Evolutionary conservation across 64 coral and sea anemone species (phyloP).

Genomic region (Dendrophyllia cribrosa): DNA sequence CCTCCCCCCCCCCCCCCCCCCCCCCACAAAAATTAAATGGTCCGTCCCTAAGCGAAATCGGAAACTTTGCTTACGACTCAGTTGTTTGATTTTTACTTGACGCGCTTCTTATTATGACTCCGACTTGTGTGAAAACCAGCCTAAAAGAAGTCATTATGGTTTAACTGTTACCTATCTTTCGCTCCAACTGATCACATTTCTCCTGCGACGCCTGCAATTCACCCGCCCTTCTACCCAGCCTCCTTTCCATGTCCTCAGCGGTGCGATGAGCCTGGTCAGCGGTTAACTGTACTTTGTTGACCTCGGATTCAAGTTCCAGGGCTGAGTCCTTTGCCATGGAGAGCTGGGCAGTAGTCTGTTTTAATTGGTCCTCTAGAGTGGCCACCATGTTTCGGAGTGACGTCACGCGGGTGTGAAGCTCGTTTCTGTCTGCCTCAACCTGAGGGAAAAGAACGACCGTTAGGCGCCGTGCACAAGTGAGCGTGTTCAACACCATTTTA

Average conservation of each 20-base stretch:
- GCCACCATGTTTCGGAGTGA: conserved; percentile 91
- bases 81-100: too few relatives aligned
- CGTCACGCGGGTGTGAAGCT: conserved; percentile 81
- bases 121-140: too few relatives aligned
- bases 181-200: conserved; percentile 76
- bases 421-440: conserved; percentile 88
- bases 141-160: too few relatives aligned
- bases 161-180: conserved; percentile 72
- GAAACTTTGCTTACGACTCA: too few relatives aligned
- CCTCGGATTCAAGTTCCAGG: conserved; percentile 86
- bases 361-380: conserved; percentile 87
- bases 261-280: conserved; percentile 91
- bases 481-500: too few relatives aligned
- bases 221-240: conserved; percentile 74
- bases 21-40: too few relatives aligned
- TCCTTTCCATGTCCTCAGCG: conserved; percentile 85
- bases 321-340: conserved; percentile 76
- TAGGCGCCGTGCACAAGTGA: neutral
- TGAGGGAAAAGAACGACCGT: neutral
- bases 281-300: conserved; percentile 79
- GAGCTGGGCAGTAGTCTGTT: conserved; percentile 85
- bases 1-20: too few relatives aligned
- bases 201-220: conserved; percentile 85
- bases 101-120: too few relatives aligned
- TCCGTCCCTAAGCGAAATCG: too few relatives aligned